Base-by-base conservation (phyloP, 30 jellyfish, hydroid and myxozoan genomes). In the Chrysaora quinquecirrha region DNA sequence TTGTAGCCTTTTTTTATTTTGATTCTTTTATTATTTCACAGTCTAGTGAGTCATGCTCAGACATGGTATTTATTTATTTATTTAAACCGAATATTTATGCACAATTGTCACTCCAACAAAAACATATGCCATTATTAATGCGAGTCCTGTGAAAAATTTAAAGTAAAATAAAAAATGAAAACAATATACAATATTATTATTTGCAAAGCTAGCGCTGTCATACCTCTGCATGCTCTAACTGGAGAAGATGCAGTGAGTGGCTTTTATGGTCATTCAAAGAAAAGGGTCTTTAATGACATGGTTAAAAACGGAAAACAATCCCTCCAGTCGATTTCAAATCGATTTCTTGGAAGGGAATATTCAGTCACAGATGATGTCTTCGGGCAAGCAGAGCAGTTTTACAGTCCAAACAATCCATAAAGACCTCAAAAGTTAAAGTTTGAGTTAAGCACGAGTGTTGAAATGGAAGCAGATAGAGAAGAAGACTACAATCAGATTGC, bases 221-320 rank as follows among this genome's bases (percentile, higher is more conserved):
- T 43, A 43, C 58, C 58, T 43, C 58, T 43, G 58, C 58, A 43
- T 43, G 58, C 58, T 16, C 58, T 43, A 16, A 43, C 58, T 43
- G 58, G 58, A 43, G 58, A 9, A 43, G 58, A 43, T 43, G 58
- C 58, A 43, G 58, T 43, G 58, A 43, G 58, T 43, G 58, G 58
- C 58, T 43, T 9, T 43, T 43, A 43, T 43, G 58, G 58, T 43
- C 58, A 43, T 43, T 43, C 58, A 43, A 43, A 43, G 58, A 43
- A 43, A 43, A 43, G 12, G 9, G 58, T 43, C 12, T 43, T 43
- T 43, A 43, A 43, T 43, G 16, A 16, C 58, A 43, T 43, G 58
- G 58, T 43, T 43, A 43, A 43, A 43, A 43, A 43, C 58, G 58
- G 58, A 43, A 9, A 43, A 43, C 58, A 43, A 16, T 16, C 58